Evolutionary conservation across 2,113 vertebrate species (phyloP).

Genomic region (Calyptomena viridis): DNA sequence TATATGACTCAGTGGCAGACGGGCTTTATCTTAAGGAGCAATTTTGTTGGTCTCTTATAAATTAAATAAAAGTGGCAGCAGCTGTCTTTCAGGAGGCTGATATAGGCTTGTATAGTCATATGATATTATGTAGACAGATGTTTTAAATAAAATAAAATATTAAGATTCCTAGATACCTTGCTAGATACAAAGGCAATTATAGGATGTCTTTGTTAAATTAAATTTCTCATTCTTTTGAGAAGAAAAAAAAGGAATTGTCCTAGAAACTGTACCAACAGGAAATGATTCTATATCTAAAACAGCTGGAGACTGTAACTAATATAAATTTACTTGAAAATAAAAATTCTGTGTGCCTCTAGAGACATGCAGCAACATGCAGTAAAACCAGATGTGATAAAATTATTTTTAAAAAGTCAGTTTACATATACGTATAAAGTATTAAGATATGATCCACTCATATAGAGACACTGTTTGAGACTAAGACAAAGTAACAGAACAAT

Average conservation of each 20-base stretch:
- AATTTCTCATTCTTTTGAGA: slow-evolving; percentile 77
- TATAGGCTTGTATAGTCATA: slow-evolving; percentile 67
- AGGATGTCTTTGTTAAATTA: slow-evolving; percentile 80
- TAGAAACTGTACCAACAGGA: slow-evolving; percentile 80
- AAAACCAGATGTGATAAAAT: slow-evolving; percentile 75
- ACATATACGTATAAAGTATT: slow-evolving; percentile 48
- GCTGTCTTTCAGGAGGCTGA: slow-evolving; percentile 71
- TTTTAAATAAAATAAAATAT: slow-evolving; percentile 83
- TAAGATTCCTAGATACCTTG: slow-evolving; percentile 78
- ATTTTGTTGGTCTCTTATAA: slow-evolving; percentile 71
- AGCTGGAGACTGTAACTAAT: slow-evolving; percentile 83
- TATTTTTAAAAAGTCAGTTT: slow-evolving; percentile 67
- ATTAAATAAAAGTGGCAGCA: slow-evolving; percentile 77
- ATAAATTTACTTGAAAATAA: slow-evolving; percentile 83
- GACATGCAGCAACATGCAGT: slow-evolving; percentile 74
- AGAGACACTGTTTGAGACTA: slow-evolving; percentile 11
- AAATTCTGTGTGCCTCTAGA: slow-evolving; percentile 78
- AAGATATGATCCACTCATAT: slow-evolving; percentile 29
- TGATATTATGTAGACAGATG: slow-evolving; percentile 78
- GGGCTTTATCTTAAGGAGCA: slow-evolving; percentile 62
- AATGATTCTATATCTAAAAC: slow-evolving; percentile 82
- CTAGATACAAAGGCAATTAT: slow-evolving; percentile 83
- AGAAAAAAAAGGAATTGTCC: slow-evolving; percentile 68
- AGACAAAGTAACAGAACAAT: slow-evolving; percentile 11
- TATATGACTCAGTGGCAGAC: slow-evolving; percentile 59